Percentiles rank a stretch among this genome's conserved stretches.
Conservation (phyloP, 2,888 invertebrate species). For the Meganola albula region DNA sequence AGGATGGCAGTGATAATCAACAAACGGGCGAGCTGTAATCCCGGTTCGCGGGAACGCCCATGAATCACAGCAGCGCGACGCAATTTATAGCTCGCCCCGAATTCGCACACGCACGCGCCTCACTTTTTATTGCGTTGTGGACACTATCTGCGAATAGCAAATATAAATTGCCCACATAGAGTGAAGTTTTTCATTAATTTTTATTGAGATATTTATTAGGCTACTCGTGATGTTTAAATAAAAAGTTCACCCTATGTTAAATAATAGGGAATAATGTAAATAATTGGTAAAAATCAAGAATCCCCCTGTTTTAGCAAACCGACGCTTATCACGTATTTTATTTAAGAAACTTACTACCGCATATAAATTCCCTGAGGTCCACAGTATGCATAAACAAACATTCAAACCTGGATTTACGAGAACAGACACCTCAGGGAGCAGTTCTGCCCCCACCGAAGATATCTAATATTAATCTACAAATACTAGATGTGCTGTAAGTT, state of each 20-base stretch:
- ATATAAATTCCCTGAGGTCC: slow-evolving; percentile 20
- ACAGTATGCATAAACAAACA: slow-evolving; percentile 36
- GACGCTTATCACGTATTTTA: slow-evolving; percentile 13
- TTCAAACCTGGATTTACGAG: slow-evolving; percentile 41
- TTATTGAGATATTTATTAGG: not conserved
- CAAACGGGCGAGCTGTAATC: slow-evolving; percentile 30
- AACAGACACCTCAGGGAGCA: slow-evolving; percentile 31
- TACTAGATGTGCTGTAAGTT: slow-evolving; percentile 23
- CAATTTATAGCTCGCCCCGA: slow-evolving; percentile 40
- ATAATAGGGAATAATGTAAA: too few species aligned
- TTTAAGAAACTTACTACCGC: slow-evolving; percentile 17
- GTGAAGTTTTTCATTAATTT: slow-evolving; percentile 7
- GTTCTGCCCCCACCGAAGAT: slow-evolving; percentile 19
- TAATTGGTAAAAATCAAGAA: not conserved
- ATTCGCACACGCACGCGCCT: slow-evolving; percentile 35
- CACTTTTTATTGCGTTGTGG: slow-evolving; percentile 38
- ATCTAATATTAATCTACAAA: slow-evolving; percentile 24
- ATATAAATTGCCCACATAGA: slow-evolving; percentile 22
- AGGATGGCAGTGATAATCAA: slow-evolving; percentile 24
- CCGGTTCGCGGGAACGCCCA: slow-evolving; percentile 21
- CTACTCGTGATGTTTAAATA: too few species aligned
- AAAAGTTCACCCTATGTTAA: too few species aligned
- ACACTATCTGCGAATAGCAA: slow-evolving; percentile 29
- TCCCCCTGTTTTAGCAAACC: slow-evolving; percentile 3
- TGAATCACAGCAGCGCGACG: slow-evolving; percentile 36